These are phyloP conservation scores for Prosopocoilus inquinatus DNA, from an alignment of 2,888 invertebrate genomes.

Conservation along the genomic window DNA sequence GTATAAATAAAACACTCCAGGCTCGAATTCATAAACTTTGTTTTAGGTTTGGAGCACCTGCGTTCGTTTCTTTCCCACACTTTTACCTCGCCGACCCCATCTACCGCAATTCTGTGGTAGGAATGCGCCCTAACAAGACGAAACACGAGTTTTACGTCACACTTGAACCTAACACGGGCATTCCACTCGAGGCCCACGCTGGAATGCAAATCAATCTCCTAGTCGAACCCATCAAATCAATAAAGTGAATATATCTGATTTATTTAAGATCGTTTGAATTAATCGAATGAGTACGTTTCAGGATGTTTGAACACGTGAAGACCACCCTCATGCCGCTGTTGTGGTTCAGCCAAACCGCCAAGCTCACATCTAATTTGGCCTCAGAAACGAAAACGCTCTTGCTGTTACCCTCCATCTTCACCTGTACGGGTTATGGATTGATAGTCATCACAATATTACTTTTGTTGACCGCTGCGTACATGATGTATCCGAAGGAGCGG, in stretches of 20 bases:
- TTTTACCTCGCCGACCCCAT: conserved; percentile 71
- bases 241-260: conserved; percentile 53
- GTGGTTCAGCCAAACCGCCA: conserved; percentile 72
- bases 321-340: conserved; percentile 68
- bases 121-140: conserved; percentile 63
- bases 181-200: conserved; percentile 72
- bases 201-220: conserved; percentile 76
- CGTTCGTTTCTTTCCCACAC: conserved; percentile 79
- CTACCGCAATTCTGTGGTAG: conserved; percentile 63
- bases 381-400: conserved; percentile 55
- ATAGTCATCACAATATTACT: conserved; percentile 50
- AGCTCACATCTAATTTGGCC: conserved; percentile 59
- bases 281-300: conserved; percentile 33
- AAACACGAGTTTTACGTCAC: conserved; percentile 65
- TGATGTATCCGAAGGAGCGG: conserved; percentile 42
- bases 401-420: conserved; percentile 55
- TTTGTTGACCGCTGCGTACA: conserved; percentile 41
- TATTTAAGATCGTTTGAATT: too few species aligned
- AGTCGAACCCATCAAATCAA: conserved; percentile 53
- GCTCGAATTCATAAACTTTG: background rate
- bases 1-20: conserved; percentile 15
- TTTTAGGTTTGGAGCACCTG: conserved; percentile 73
- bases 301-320: conserved; percentile 57
- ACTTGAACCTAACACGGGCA: conserved; percentile 74
- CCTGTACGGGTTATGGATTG: conserved; percentile 57